These are phyloP conservation scores for Temnothorax unifasciatus DNA, from an alignment of 2,888 invertebrate genomes.

Conservation along the genomic window DNA sequence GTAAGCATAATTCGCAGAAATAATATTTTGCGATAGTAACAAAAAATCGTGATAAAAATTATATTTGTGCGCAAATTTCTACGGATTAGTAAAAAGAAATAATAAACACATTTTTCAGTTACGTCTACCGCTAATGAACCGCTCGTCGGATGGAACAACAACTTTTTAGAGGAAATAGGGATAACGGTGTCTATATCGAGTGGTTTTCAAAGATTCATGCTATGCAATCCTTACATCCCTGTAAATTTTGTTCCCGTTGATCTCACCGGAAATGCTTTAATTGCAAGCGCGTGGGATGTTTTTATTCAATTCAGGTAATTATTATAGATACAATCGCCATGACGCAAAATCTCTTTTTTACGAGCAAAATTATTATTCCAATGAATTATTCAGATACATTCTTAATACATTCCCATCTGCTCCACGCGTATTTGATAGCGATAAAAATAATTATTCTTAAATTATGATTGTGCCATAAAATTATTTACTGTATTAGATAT, in stretches of 20 bases:
- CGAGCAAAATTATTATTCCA: not conserved
- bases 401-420: too few relatives aligned
- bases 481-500: not conserved
- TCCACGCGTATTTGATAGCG: too few relatives aligned
- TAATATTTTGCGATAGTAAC: too few relatives aligned
- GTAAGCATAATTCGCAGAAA: too few relatives aligned
- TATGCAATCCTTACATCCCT: constrained; percentile 88
- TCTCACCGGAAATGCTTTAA: constrained; percentile 90
- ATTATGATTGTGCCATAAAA: not conserved
- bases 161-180: constrained; percentile 92
- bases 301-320: constrained; percentile 82
- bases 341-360: not conserved
- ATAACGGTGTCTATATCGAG: constrained; percentile 89
- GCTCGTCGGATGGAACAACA: constrained; percentile 92
- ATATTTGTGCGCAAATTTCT: not conserved
- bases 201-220: constrained; percentile 90
- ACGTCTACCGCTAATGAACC: constrained; percentile 89
- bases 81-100: not conserved
- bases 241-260: constrained; percentile 93
- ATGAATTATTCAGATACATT: too few relatives aligned
- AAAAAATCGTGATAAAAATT: too few relatives aligned
- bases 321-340: not conserved
- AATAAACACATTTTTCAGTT: constrained; percentile 84
- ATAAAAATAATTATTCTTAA: not conserved
- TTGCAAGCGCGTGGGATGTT: constrained; percentile 89